Evolutionary conservation across 1,140 invertebrate genomes (phyloP), one percentile per base, ranked within the genome.

Genomic region (Ladona fulva): DNA sequence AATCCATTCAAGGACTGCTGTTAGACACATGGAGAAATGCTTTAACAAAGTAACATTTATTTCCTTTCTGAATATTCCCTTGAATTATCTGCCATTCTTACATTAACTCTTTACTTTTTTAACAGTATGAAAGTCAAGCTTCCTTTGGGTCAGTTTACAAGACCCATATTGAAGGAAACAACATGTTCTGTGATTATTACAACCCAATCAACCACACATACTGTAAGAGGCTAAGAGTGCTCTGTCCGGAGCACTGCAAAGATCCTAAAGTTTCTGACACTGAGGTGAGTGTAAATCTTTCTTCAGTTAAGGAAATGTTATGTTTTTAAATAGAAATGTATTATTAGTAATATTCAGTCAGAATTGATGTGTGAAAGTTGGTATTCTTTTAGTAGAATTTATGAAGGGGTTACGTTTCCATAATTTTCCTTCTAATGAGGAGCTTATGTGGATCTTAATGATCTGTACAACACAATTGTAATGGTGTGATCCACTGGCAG

Each of bases 171-270:
- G 97, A 98, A 85, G 94, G 94, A 19, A 91, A 94, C 85, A 94
- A 95, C 82, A 97, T 99, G 92, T 99, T 99, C 84, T 99, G 98
- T 85, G 97, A 99, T 83, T 96, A 94, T 84, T 99, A 94, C 84
- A 99, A 98, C 86, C 89, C 93, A 6, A 86, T 89, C 1, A 96
- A 94, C 82, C 89, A 91, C 77, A 98, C 97, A 0, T 99, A 99
- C 83, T 99, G 97, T 85, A 99, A 99, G 86, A 86, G 97, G 75
- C 85, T 99, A 19, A 90, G 95, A 80, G 95, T 99, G 1, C 88
- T 99, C 25, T 99, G 98, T 86, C 97, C 98, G 0, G 98, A 99
- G 83, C 98, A 99, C 84, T 95, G 93, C 79, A 99, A 99, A 87
- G 97, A 99, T 83, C 93, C 95, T 0, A 97, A 97, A 88, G 91